Base-by-base conservation (phyloP, 2,797 vertebrate species). In the Enteromius viviparus region DNA sequence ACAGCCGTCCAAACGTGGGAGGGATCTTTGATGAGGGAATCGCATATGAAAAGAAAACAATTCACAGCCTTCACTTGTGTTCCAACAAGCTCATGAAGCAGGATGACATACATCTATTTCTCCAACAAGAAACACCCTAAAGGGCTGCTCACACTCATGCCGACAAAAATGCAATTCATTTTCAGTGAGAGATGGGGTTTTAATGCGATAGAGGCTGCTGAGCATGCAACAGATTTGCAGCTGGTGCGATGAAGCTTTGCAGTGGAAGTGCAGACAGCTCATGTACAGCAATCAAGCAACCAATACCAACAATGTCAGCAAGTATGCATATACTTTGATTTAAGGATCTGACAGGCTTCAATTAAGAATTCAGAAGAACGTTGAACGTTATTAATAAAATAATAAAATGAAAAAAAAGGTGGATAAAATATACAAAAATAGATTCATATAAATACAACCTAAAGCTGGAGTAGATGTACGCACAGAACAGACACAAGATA, bases 1-100 rank as follows among this genome's bases (percentile, higher is more conserved):
- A 74, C 81, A 74, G 74, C 60, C 74, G 45, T 70, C 32, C 45
- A 80, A 75, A 85, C 68, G 55, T 80, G 80, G 29, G 34, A 75
- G 42, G 74, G 64, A 81, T 87, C 76, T 83, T 76, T 65, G 26
- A 75, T 71, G 23, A 26, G 47, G 21, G 6, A 70, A 70, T 53
- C 34, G 11, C 64, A 23, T 23, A 74, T 11, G 7, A 51, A 53
- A 42, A 45, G 45, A 15, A 47, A 65, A 77, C 8, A 45, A 75
- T 55, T 74, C 55, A 60, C 51, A 49, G 9, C 7, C 23, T 55
- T 69, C 10, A 70, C 29, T 26, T 68, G 37, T 17, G 45, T 34
- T 72, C 78, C 66, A 49, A 68, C 65, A 76, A 40, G 77, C 75
- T 34, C 34, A 55, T 19, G 60, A 68, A 80, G 23, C 6, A 80